Percentiles rank a stretch among this genome's conserved stretches.
These are phyloP conservation scores for Oxyteleia sp. DNA, from an alignment of 2,888 invertebrate genomes.

Conservation along the genomic window DNA sequence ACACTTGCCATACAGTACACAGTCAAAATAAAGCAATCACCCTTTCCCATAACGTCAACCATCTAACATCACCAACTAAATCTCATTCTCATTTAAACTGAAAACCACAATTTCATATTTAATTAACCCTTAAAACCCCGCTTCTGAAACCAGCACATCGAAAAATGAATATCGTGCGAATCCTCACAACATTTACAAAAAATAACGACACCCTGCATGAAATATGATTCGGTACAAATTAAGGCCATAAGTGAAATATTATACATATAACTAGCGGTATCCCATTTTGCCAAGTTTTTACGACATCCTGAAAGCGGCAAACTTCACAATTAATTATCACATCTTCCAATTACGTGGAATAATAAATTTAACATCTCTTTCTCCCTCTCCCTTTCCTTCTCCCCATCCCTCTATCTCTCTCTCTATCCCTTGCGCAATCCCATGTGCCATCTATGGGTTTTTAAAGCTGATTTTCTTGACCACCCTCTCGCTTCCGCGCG, in stretches of 20 bases:
- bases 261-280: background rate
- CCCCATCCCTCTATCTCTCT: background rate
- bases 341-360: background rate
- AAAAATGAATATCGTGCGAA: background rate
- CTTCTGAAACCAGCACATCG: too few species aligned
- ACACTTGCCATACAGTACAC: too few species aligned
- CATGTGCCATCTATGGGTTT: background rate
- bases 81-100: too few species aligned
- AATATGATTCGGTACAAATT: background rate
- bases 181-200: background rate
- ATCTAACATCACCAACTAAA: too few species aligned
- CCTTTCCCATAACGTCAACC: too few species aligned
- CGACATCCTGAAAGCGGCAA: background rate
- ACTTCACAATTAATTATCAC: background rate
- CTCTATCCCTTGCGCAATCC: background rate
- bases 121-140: too few species aligned
- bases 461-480: constrained; percentile 33
- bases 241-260: constrained; percentile 3
- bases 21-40: too few species aligned
- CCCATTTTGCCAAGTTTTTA: background rate
- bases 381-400: background rate
- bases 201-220: background rate
- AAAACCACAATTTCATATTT: too few species aligned
- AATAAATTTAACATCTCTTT: background rate
- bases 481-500: background rate